Percentiles rank a stretch among this genome's conserved stretches.
These are phyloP conservation scores for Oscheius sp. DNA, from an alignment of 2,888 invertebrate species.

Conservation along the genomic window DNA sequence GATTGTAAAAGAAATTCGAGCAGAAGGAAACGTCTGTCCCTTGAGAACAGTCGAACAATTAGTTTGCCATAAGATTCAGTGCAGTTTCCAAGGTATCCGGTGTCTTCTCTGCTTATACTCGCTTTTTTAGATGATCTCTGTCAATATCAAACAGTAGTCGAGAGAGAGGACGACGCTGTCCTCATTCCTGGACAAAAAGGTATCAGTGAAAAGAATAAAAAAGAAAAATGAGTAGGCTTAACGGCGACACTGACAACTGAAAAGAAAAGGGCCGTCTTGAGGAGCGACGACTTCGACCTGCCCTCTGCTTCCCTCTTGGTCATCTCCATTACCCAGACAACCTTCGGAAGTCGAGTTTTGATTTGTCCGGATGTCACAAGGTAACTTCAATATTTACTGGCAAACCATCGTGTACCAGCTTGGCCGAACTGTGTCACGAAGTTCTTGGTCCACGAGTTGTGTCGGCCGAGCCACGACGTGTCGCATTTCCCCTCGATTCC, in stretches of 20 bases:
- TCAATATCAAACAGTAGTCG: constrained; percentile 48
- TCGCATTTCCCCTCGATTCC: constrained; percentile 50
- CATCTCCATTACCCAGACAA: constrained; percentile 48
- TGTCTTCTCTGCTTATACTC: neutral
- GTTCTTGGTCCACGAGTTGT: constrained; percentile 51
- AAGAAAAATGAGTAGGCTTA: no score
- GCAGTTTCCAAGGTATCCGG: constrained; percentile 56
- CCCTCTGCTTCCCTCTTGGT: constrained; percentile 47
- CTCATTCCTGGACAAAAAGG: constrained; percentile 37
- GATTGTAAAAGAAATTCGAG: constrained; percentile 24
- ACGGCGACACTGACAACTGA: constrained; percentile 41
- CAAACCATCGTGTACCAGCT: constrained; percentile 34
- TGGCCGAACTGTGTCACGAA: constrained; percentile 55
- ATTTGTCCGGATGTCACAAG: constrained; percentile 55
- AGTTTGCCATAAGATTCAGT: constrained; percentile 65
- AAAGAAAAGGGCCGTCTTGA: constrained; percentile 42
- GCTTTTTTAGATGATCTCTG: constrained; percentile 44
- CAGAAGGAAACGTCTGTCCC: constrained; percentile 64
- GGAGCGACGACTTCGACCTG: constrained; percentile 49
- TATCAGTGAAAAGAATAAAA: constrained; percentile 17
- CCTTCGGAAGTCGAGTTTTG: constrained; percentile 57
- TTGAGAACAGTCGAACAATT: constrained; percentile 65
- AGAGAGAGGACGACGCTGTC: constrained; percentile 44
- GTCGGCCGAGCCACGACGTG: constrained; percentile 37
- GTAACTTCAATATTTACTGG: constrained; percentile 18